These are phyloP conservation scores for Autographa pulchrina DNA, from an alignment of 2,888 invertebrate species.

Conservation along the genomic window DNA sequence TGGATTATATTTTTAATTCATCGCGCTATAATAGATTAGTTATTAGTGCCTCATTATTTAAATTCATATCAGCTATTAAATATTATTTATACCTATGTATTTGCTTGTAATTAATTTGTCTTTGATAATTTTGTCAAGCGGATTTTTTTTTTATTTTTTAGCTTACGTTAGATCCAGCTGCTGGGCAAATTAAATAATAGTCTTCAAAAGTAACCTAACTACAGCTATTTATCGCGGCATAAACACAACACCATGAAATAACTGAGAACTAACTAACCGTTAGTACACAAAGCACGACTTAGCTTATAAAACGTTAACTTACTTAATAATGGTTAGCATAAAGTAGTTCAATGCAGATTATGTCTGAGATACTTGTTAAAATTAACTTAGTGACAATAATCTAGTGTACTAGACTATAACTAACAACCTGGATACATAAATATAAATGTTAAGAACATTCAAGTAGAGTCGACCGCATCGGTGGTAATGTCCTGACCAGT, in stretches of 20 bases:
- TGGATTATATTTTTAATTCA: background rate
- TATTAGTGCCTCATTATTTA: background rate
- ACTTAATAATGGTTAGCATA: conserved; percentile 19
- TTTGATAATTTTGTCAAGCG: no score
- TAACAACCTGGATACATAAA: conserved; percentile 22
- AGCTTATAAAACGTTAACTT: conserved; percentile 38
- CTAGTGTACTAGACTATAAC: conserved; percentile 6
- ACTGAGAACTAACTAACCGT: conserved; percentile 21
- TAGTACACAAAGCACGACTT: conserved; percentile 34
- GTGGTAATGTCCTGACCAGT: background rate
- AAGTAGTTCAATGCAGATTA: conserved; percentile 18
- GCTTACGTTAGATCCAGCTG: no score
- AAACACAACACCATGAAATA: conserved; percentile 24
- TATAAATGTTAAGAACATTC: background rate
- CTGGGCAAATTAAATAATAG: no score
- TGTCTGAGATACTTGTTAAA: conserved; percentile 27
- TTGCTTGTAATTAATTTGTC: no score
- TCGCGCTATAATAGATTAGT: background rate
- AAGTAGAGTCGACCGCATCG: background rate
- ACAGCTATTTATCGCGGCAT: background rate
- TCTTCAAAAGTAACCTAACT: background rate
- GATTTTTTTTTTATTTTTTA: no score
- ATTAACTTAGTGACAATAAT: conserved; percentile 21
- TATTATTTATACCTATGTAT: background rate
- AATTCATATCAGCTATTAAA: background rate